These are phyloP conservation scores for Trichechus manatus DNA, from an alignment of 2,113 vertebrate species.

Conservation along the genomic window DNA sequence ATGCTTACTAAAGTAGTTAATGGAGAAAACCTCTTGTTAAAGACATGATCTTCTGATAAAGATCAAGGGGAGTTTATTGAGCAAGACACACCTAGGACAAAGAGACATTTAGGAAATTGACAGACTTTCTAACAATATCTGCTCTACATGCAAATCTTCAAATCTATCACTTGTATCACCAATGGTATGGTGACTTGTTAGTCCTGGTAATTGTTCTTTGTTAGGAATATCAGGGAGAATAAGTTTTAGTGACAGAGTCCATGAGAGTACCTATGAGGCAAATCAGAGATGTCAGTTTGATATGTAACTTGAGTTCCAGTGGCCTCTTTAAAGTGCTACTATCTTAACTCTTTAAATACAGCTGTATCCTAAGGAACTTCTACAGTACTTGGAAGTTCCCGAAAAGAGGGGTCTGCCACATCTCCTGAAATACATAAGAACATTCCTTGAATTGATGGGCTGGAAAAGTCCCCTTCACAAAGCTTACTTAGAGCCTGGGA, in stretches of 20 bases:
- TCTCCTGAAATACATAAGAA: neutral
- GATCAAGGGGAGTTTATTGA: neutral
- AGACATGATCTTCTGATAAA: slow-evolving; percentile 28
- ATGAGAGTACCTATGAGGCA: neutral
- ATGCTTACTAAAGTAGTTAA: neutral
- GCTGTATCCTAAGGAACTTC: neutral
- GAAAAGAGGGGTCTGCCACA: neutral
- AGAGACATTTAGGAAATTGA: neutral
- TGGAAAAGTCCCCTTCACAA: neutral
- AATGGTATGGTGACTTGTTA: neutral
- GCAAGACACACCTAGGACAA: neutral
- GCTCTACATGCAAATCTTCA: neutral
- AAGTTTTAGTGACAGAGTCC: neutral
- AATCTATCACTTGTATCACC: neutral
- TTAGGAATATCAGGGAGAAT: neutral
- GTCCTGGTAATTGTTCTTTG: neutral
- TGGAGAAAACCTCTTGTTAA: neutral
- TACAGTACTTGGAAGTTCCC: neutral
- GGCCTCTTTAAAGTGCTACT: neutral
- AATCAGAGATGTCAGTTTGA: slow-evolving; percentile 38
- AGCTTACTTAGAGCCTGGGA: neutral
- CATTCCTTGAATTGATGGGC: neutral
- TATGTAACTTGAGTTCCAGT: slow-evolving; percentile 13
- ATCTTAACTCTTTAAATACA: slow-evolving; percentile 10
- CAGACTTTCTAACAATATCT: neutral